Base-by-base conservation (phyloP, 2,888 invertebrate species). In the Cheilosia pagana region DNA sequence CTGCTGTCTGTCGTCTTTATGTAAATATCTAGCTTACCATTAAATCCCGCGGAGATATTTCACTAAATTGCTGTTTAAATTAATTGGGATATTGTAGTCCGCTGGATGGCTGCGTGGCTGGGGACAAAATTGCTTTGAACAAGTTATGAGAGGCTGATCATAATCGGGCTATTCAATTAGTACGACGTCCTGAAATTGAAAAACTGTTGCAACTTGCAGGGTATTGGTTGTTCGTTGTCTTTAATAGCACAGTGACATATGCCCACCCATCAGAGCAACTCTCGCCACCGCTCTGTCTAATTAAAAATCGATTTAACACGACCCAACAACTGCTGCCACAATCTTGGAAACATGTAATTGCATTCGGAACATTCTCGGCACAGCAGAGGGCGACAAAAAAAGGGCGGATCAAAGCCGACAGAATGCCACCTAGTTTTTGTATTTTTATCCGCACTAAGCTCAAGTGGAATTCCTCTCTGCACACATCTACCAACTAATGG, bases 21-120 rank as follows among this genome's bases (percentile, higher is more conserved):
- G 60, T 21, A 35, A 70, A 60, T 60, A 21, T 23, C 31, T 57
- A 2, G 3, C 3, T 10, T 45, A 39, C 62, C 70, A 55, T 78
- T 70, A 63, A 39, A 48, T 39, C 63, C 62, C 45, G 71, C 70
- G 16, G 70, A 45, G 70, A 78, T 63, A 57, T 78, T 78, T 71
- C 57, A 63, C 62, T 57, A 63, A 71, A 63, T 59, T 41, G 71
- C 59, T 63, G 28, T 63, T 52, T 70, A 41, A 70, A 78, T 78
- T 78, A 78, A 78, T 78, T 78, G 77, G 70, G 50, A 41, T 63
- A 62, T 63, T 78, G 63, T 71, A 55, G 60, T 25, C 25, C 19
- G 28, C 41, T 57, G 16, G 25, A 39, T 48, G 7, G 16, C 55
- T 25, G 28, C 8, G 21, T 14, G 35, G 0, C 12, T 59, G 43